Evolutionary conservation across 1,140 invertebrate species (phyloP), one percentile per base, ranked within the genome.

Genomic region (Aricia agestis): DNA sequence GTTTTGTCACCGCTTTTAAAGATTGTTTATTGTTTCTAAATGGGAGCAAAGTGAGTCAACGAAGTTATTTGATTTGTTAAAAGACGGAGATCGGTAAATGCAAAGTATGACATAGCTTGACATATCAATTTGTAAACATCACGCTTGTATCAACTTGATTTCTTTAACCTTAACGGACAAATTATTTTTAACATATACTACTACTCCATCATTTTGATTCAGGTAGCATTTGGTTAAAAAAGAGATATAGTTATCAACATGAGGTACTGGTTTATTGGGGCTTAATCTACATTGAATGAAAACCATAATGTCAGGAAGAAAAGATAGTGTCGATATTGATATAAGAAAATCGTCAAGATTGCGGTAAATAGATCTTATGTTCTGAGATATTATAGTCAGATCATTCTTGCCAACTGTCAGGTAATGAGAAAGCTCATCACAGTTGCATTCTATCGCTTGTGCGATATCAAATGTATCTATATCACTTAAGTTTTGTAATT

Each of bases 351-450:
- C n/a, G n/a, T n/a, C n/a, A n/a, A n/a, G n/a, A n/a, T n/a, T n/a
- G n/a, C n/a, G n/a, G n/a, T 77, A 76, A 18, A 79, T 74, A 65
- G 75, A 76, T 18, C 77, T 61, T 61, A 79, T 76, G 67, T 79
- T 79, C 42, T 75, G 77, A 15, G 57, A 69, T 36, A 78, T n/a
- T 19, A 76, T 71, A 6, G 58, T 76, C 1, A 77, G 61, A 42
- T 73, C 73, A 10, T 65, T 52, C 6, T 32, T 66, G 13, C 36
- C 13, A 9, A 57, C 13, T 59, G 13, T 18, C 2, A 65, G 63
- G 32, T 66, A 6, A 1, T 1, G 10, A 68, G 13, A 58, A 32
- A 67, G 58, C 10, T 25, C 59, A 13, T 66, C 52, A 32, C 45
- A 69, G 15, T 70, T 68, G n/a, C n/a, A n/a, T n/a, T n/a, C n/a